Evolutionary conservation across 2,888 invertebrate species (phyloP).

Genomic region (Agriotes lineatus): DNA sequence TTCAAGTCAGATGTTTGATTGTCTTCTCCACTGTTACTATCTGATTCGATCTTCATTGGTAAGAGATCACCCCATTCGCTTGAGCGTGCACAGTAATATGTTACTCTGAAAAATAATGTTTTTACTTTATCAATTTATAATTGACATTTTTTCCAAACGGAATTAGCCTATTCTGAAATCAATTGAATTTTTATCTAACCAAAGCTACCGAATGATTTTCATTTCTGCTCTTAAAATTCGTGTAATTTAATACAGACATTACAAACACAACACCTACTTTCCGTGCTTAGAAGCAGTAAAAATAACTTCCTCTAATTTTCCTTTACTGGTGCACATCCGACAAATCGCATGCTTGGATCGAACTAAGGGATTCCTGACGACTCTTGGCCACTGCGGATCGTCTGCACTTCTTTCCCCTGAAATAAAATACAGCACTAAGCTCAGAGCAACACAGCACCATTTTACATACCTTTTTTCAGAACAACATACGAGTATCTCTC

Average conservation of each 20-base stretch:
- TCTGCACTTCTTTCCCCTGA: slow-evolving; percentile 65
- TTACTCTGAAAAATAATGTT: slow-evolving; percentile 71
- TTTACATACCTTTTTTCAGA: slow-evolving; percentile 77
- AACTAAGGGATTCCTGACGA: slow-evolving; percentile 79
- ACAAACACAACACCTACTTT: slow-evolving; percentile 69
- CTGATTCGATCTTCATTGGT: slow-evolving; percentile 71
- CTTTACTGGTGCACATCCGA: slow-evolving; percentile 80
- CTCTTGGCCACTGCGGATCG: slow-evolving; percentile 81
- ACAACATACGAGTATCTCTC: slow-evolving; percentile 86
- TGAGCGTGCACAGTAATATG: slow-evolving; percentile 80
- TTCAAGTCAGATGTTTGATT: no score
- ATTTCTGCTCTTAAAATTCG: no score
- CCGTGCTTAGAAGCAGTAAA: slow-evolving; percentile 83
- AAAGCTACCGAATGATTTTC: no score
- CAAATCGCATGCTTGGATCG: slow-evolving; percentile 82
- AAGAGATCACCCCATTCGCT: slow-evolving; percentile 86
- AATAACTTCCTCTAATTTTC: slow-evolving; percentile 80
- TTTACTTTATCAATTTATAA: no score
- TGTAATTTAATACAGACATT: no score
- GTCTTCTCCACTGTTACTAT: neutral
- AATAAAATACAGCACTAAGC: neutral
- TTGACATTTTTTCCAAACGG: no score
- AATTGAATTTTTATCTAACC: no score
- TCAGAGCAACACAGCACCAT: neutral
- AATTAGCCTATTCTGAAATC: no score